Percentiles rank a stretch among this genome's conserved stretches.
phyloP scores from a whole-genome alignment of 2,113 vertebrate species.

The Noturus placidus region DNA sequence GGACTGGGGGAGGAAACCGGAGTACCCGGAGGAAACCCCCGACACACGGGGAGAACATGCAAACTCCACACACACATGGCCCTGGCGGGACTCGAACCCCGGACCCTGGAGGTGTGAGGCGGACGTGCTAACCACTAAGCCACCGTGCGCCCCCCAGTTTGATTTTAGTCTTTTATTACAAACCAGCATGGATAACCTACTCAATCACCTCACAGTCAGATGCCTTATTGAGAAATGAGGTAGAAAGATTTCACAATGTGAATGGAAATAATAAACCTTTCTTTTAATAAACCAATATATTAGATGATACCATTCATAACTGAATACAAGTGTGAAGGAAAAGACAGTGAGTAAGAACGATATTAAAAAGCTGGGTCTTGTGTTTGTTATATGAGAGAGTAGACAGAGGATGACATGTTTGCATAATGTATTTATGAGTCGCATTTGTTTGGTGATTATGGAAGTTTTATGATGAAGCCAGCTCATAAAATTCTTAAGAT shows the following conservation, averaged over 20 bases:
- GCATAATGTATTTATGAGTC: neutral
- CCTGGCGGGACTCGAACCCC: no score
- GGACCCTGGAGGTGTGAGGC: no score
- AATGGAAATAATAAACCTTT: neutral
- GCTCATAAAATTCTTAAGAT: neutral
- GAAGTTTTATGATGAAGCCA: neutral
- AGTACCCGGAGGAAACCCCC: no score
- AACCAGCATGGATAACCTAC: conserved; percentile 2
- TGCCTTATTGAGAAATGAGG: neutral
- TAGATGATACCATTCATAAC: neutral
- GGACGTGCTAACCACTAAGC: no score
- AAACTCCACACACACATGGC: no score
- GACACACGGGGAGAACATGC: no score
- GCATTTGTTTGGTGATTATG: neutral
- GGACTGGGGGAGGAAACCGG: no score
- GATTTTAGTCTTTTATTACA: neutral
- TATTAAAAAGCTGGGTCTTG: neutral
- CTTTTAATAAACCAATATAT: neutral
- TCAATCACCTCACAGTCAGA: conserved; percentile 4
- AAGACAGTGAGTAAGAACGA: neutral
- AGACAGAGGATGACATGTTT: neutral
- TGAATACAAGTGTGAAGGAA: neutral
- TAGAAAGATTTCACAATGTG: neutral
- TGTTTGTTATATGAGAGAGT: neutral
- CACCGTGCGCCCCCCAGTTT: no score